Evolutionary conservation across 2,797 vertebrate genomes (phyloP).

Genomic region (Pristis pectinata): DNA sequence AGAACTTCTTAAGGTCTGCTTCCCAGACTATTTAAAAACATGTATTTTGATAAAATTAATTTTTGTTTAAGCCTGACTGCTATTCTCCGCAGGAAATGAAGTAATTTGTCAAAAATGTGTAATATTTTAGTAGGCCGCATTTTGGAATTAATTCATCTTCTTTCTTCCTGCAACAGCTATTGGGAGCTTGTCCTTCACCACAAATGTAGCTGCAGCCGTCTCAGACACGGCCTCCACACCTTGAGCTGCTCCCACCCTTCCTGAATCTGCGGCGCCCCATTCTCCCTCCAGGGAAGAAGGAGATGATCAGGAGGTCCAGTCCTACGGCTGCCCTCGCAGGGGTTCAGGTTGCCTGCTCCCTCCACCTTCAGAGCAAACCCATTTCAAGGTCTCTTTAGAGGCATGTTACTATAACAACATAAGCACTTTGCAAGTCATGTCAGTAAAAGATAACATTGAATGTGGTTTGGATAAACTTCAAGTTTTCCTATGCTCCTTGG

Average conservation of each 20-base stretch:
- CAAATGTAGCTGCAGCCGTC: slow-evolving; percentile 6
- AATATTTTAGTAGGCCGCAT: neutral
- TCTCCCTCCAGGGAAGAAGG: neutral
- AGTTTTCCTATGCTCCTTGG: neutral
- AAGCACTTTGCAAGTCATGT: neutral
- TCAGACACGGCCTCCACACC: neutral
- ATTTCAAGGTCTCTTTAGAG: neutral
- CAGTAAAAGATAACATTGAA: neutral
- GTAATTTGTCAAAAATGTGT: neutral
- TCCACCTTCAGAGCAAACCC: neutral
- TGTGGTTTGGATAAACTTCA: neutral
- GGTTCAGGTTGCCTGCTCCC: neutral
- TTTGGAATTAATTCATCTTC: neutral
- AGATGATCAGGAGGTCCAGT: neutral
- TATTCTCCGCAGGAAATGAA: neutral
- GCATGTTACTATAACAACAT: neutral
- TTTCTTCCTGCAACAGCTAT: neutral
- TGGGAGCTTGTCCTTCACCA: neutral
- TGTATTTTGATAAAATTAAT: neutral
- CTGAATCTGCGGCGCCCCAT: neutral
- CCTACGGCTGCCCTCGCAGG: neutral
- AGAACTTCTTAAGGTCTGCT: neutral
- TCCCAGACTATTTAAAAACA: neutral
- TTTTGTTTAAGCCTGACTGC: neutral
- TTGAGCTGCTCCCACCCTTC: neutral